phyloP scores from a whole-genome alignment of 2,888 invertebrate species.

The Mantis religiosa region DNA sequence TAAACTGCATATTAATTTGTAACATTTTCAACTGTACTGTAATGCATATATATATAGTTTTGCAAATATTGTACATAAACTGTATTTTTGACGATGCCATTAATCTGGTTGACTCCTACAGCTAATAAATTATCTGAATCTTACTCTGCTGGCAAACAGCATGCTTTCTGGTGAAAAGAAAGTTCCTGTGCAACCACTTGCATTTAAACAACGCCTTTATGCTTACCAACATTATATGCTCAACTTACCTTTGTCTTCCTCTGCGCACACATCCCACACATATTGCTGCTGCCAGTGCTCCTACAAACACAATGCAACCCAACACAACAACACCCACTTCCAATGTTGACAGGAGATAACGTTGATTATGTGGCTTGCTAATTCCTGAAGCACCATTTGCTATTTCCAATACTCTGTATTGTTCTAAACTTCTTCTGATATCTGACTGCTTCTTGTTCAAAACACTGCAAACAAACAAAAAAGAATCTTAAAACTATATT shows the following conservation, averaged over 20 bases:
- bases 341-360: conserved; percentile 58
- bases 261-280: conserved; percentile 69
- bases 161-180: too few relatives aligned
- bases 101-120: too few relatives aligned
- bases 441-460: conserved; percentile 37
- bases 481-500: not conserved
- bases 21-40: too few relatives aligned
- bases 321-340: conserved; percentile 78
- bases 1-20: too few relatives aligned
- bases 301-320: conserved; percentile 75
- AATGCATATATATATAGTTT: too few relatives aligned
- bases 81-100: too few relatives aligned
- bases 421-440: conserved; percentile 46
- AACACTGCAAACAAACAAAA: conserved; percentile 16
- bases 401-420: conserved; percentile 64
- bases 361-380: conserved; percentile 45
- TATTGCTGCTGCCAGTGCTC: conserved; percentile 72
- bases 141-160: too few relatives aligned
- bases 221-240: not conserved
- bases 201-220: too few relatives aligned
- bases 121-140: too few relatives aligned
- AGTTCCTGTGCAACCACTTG: too few relatives aligned
- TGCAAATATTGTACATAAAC: too few relatives aligned
- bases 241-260: conserved; percentile 21
- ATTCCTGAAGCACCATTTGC: conserved; percentile 47